Percentiles rank a stretch among this genome's conserved stretches.
Evolutionary conservation across 2,113 vertebrate species (phyloP).

Genomic region (Chitala chitala): DNA sequence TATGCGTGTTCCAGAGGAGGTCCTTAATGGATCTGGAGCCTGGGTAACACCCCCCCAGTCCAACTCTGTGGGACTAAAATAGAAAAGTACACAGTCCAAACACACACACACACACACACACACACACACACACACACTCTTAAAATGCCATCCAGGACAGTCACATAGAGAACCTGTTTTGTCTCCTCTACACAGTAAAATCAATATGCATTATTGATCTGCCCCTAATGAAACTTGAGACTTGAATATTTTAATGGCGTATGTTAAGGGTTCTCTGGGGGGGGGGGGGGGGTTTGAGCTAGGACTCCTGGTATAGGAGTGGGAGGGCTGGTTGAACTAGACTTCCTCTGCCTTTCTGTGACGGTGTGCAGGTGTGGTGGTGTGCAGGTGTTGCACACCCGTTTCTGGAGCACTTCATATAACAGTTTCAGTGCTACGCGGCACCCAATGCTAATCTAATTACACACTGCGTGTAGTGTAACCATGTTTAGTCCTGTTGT

Average conservation of each 20-base stretch:
- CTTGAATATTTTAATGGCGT: conserved; percentile 15
- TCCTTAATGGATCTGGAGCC: conserved; percentile 4
- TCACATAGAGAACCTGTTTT: background rate
- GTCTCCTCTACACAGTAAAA: background rate
- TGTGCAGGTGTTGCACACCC: too few relatives aligned
- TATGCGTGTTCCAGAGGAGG: background rate
- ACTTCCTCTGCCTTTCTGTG: background rate
- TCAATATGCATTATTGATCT: conserved; percentile 22
- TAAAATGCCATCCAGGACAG: background rate
- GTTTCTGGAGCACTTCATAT: too few relatives aligned
- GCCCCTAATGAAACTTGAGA: conserved; percentile 18
- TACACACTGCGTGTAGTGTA: background rate
- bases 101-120: background rate
- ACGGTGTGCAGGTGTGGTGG: background rate
- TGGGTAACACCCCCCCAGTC: background rate
- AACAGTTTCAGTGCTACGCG: too few relatives aligned
- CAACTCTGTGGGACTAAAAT: background rate
- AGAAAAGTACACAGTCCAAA: background rate
- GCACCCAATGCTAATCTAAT: background rate
- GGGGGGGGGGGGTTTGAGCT: background rate
- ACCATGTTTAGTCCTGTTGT: background rate
- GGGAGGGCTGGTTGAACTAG: background rate
- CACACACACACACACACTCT: background rate
- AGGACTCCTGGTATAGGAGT: background rate
- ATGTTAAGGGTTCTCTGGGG: background rate